Base-by-base conservation (phyloP, 2,113 vertebrate genomes). In the Kryptolebias marmoratus region DNA sequence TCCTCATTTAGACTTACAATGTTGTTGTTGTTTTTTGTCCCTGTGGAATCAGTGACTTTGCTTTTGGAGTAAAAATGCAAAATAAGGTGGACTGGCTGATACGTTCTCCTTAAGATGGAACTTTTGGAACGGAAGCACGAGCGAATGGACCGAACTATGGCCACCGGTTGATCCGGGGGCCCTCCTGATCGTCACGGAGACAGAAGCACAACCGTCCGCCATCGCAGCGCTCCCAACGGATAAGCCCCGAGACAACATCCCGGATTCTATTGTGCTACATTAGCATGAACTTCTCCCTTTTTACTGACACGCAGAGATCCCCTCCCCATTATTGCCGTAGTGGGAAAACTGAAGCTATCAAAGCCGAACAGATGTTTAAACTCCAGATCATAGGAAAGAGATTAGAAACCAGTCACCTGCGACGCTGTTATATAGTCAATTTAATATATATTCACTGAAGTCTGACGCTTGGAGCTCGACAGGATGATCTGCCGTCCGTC, bases 251-350 rank as follows among this genome's bases (percentile, higher is more conserved):
- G 22, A 62, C 5, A 9, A 86, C 83, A 66, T 27, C 64, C 64
- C 73, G 87, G 89, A 84, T 71, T 83, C 83, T 91, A 89, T 88
- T 94, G 93, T 94, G 93, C 94, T 94, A 94, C 89, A 91, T 95
- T 93, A 95, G 93, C 94, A 94, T 92, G 49, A 83, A 81, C 71
- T 39, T 52, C 73, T 42, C 7, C 80, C 75, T 80, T 83, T 77
- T 58, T 62, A 89, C 81, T 85, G 88, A 88, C 85, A 78, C 75
- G 68, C 84, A 87, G 87, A 62, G 44, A 87, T 75, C 81, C 75
- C 45, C 55, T 74, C 57, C 53, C 57, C 3, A 49, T 13, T 44
- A 64, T 72, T 36, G 7, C 12, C 59, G 69, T 62, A 16, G 14
- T 61, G 55, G 73, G 44, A 71, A 55, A 56, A 82, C 32, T 68